Evolutionary conservation across 1,140 invertebrate genomes (phyloP).

Genomic region (Harlomillsia oculata): DNA sequence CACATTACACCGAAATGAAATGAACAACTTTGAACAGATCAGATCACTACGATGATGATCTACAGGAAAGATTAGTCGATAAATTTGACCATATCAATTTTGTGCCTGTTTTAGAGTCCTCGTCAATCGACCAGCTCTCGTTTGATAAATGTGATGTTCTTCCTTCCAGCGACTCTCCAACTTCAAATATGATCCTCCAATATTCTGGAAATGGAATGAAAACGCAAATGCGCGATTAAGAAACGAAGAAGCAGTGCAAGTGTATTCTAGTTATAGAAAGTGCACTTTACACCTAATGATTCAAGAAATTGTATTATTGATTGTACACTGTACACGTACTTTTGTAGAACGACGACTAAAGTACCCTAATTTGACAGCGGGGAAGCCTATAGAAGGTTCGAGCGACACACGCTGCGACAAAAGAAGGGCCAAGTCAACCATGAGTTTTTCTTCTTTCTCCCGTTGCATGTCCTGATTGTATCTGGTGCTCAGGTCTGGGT

Average conservation of each 20-base stretch:
- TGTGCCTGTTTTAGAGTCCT: too few relatives aligned
- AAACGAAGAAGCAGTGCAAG: too few relatives aligned
- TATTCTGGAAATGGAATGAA: conserved; percentile 9
- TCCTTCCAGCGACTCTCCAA: conserved; percentile 27
- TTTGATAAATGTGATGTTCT: too few relatives aligned
- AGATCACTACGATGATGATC: too few relatives aligned
- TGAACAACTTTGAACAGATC: too few relatives aligned
- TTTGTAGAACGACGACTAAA: conserved; percentile 16
- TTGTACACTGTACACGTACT: not conserved
- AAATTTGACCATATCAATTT: too few relatives aligned
- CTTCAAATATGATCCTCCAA: conserved; percentile 23
- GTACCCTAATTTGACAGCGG: conserved; percentile 14
- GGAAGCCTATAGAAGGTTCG: conserved; percentile 6
- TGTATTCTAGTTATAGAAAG: not conserved
- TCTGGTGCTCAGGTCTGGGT: conserved; percentile 56
- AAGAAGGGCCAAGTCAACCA: conserved; percentile 55
- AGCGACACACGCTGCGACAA: conserved; percentile 45
- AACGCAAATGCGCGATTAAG: too few relatives aligned
- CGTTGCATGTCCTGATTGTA: conserved; percentile 76
- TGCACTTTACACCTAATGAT: not conserved
- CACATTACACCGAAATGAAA: too few relatives aligned
- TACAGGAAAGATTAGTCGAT: too few relatives aligned
- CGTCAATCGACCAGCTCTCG: too few relatives aligned
- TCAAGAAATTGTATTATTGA: not conserved
- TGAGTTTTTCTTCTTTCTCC: conserved; percentile 64